Percentiles rank a stretch among this genome's conserved stretches.
Evolutionary conservation across 92 coral and sea anemone species (phyloP).

Genomic region (Zoanthus gigantus): DNA sequence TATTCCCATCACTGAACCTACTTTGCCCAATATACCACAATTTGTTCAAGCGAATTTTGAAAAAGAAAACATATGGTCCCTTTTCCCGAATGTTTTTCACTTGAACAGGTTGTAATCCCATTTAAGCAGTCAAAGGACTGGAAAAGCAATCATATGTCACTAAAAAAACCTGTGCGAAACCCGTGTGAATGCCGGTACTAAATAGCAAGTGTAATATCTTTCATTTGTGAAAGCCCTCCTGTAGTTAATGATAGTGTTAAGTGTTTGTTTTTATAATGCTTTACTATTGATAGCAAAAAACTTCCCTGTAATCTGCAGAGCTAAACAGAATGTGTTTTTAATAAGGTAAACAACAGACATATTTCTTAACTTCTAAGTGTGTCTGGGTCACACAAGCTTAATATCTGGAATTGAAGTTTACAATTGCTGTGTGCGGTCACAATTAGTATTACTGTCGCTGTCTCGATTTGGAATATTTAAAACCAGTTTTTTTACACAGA

Average conservation of each 20-base stretch:
- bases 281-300: background rate
- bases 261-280: conserved; percentile 40
- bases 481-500: no score
- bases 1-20: background rate
- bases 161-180: background rate
- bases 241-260: background rate
- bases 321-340: conserved; percentile 2
- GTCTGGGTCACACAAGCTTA: background rate
- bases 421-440: no score
- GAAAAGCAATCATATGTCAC: background rate
- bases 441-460: no score
- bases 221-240: conserved; percentile 29
- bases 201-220: conserved; percentile 9
- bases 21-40: background rate
- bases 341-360: background rate
- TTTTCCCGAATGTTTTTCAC: background rate
- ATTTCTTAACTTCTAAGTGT: background rate
- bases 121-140: background rate
- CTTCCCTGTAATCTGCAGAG: conserved; percentile 4
- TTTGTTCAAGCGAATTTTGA: background rate
- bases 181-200: background rate
- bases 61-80: background rate
- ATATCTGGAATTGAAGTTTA: no score
- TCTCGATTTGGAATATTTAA: no score
- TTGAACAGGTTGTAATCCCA: background rate